Evolutionary conservation across 2,113 vertebrate species (phyloP).

Genomic region (Myotis davidii): DNA sequence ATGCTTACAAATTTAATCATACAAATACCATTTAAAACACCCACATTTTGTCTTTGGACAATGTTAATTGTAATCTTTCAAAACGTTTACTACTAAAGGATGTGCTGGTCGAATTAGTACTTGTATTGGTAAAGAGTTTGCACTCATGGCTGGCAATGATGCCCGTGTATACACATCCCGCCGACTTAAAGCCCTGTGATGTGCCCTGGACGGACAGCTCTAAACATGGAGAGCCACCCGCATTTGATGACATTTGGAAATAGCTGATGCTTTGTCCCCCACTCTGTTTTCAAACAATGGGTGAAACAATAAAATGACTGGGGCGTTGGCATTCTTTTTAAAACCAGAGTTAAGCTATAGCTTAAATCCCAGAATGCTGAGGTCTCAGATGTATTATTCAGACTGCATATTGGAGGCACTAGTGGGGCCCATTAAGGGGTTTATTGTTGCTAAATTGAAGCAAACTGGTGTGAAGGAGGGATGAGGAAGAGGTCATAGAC

Average conservation of each 20-base stretch:
- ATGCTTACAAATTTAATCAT: conserved; percentile 15
- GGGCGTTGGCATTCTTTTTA: conserved; percentile 80
- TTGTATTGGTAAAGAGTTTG: neutral
- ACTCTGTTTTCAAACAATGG: conserved; percentile 81
- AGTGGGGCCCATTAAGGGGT: conserved; percentile 48
- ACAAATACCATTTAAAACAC: neutral
- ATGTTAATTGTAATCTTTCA: neutral
- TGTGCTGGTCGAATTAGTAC: neutral
- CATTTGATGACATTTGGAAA: conserved; percentile 84
- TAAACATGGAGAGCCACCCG: neutral
- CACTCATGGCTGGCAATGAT: neutral
- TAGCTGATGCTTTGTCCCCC: conserved; percentile 75
- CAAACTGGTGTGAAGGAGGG: neutral
- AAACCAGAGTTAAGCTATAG: conserved; percentile 84
- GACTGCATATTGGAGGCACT: conserved; percentile 73
- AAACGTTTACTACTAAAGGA: neutral
- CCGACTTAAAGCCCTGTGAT: conserved; percentile 1
- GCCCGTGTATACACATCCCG: neutral
- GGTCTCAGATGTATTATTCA: conserved; percentile 83
- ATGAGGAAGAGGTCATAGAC: conserved; percentile 1
- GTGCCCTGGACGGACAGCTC: neutral
- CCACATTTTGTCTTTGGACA: neutral
- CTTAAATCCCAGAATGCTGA: conserved; percentile 85
- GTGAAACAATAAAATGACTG: conserved; percentile 81
- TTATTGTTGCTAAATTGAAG: conserved; percentile 59